A percentile compares a stretch with the other conserved stretches of the same genome.
Evolutionary conservation across 2,888 invertebrate genomes (phyloP).

Genomic region (Dorcus hopei): DNA sequence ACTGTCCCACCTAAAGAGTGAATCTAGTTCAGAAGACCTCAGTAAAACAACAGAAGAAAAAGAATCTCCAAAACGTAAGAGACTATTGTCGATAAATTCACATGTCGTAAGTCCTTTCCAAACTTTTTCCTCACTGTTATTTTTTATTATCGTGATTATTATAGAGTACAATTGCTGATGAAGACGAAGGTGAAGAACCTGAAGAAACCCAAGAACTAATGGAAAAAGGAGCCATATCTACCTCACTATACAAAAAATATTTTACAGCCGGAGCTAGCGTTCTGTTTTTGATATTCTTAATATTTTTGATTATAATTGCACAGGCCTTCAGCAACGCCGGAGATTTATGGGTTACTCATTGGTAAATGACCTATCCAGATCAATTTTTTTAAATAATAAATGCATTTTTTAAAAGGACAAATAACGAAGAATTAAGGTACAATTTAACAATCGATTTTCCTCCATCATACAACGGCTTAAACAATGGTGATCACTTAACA

Average conservation of each 20-base stretch:
- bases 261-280: conserved; percentile 66
- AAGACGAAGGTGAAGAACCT: conserved; percentile 51
- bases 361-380: conserved; percentile 52
- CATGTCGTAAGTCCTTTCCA: conserved; percentile 31
- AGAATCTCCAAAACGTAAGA: conserved; percentile 20
- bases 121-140: background rate
- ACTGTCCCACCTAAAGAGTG: conserved; percentile 32
- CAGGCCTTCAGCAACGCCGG: conserved; percentile 68
- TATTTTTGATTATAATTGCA: conserved; percentile 60
- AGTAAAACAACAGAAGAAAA: conserved; percentile 27
- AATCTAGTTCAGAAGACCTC: conserved; percentile 33
- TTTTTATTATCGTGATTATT: conserved; percentile 6
- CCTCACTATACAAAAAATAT: conserved; percentile 64
- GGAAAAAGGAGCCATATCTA: conserved; percentile 62
- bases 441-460: conserved; percentile 7
- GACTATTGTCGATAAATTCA: conserved; percentile 37
- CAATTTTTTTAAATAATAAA: background rate
- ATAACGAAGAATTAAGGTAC: conserved; percentile 43
- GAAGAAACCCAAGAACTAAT: conserved; percentile 64
- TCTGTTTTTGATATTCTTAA: conserved; percentile 53
- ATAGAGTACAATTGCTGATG: conserved; percentile 40
- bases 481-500: too few species aligned
- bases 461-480: too few species aligned
- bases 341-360: conserved; percentile 76
- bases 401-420: conserved; percentile 44